Evolutionary conservation across 2,888 invertebrate genomes (phyloP).

Genomic region (Sicus ferrugineus): DNA sequence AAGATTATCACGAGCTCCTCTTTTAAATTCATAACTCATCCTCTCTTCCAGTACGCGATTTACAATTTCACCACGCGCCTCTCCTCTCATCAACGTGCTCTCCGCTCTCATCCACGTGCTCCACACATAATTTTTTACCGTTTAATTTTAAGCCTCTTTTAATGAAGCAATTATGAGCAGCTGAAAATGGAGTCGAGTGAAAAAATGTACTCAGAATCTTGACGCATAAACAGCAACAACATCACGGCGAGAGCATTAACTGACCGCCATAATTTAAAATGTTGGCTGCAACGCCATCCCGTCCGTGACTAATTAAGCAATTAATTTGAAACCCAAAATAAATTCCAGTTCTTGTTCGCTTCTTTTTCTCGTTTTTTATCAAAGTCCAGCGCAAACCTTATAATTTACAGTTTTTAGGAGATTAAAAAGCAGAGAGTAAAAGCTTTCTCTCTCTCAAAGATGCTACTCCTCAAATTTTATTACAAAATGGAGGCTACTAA

Average conservation of each 20-base stretch:
- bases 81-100: not conserved
- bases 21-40: too few species aligned
- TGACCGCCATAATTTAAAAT: slow-evolving; percentile 54
- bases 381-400: too few species aligned
- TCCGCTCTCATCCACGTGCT: not conserved
- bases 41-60: too few species aligned
- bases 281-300: slow-evolving; percentile 46
- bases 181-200: slow-evolving; percentile 35
- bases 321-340: slow-evolving; percentile 50
- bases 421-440: too few species aligned
- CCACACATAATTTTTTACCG: not conserved
- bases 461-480: too few species aligned
- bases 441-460: too few species aligned
- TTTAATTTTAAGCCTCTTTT: slow-evolving; percentile 49
- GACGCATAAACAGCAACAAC: slow-evolving; percentile 24
- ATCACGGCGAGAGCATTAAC: slow-evolving; percentile 1
- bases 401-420: too few species aligned
- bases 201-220: slow-evolving; percentile 33
- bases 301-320: slow-evolving; percentile 59
- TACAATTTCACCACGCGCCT: not conserved
- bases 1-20: too few species aligned
- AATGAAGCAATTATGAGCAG: slow-evolving; percentile 57
- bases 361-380: too few species aligned
- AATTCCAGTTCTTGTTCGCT: not conserved
- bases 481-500: too few species aligned